A percentile compares a stretch with the other conserved stretches of the same genome.
Conservation (phyloP, 2,113 vertebrate species). For the Corynorhinus townsendii region DNA sequence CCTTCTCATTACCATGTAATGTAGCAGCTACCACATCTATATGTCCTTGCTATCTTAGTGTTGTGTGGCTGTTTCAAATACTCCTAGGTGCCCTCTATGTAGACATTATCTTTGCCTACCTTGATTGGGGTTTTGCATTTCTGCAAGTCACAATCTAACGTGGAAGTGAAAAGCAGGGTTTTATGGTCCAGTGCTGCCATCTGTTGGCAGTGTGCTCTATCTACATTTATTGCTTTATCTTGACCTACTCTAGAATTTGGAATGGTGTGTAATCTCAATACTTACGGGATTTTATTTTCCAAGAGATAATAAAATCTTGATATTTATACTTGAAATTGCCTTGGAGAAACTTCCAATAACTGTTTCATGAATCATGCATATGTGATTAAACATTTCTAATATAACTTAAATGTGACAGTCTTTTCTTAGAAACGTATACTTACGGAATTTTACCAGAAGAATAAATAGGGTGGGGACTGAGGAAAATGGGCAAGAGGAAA, state of each 20-base stretch:
- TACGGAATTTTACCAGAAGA: background rate
- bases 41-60: background rate
- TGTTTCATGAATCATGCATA: background rate
- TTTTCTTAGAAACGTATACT: slow-evolving; percentile 9
- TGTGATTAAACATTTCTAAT: background rate
- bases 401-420: background rate
- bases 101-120: background rate
- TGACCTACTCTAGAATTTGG: background rate
- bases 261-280: background rate
- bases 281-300: background rate
- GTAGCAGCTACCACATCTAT: background rate
- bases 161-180: background rate
- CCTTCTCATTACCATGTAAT: background rate
- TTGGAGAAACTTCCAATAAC: background rate
- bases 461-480: background rate
- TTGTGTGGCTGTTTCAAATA: background rate
- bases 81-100: background rate
- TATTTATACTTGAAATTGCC: background rate
- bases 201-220: slow-evolving; percentile 16
- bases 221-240: background rate
- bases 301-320: background rate
- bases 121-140: background rate
- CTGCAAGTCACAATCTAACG: background rate
- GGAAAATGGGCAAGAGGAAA: background rate
- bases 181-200: slow-evolving; percentile 55